Evolutionary conservation across 1,140 invertebrate genomes (phyloP).

Genomic region (Phymastichus coffea): DNA sequence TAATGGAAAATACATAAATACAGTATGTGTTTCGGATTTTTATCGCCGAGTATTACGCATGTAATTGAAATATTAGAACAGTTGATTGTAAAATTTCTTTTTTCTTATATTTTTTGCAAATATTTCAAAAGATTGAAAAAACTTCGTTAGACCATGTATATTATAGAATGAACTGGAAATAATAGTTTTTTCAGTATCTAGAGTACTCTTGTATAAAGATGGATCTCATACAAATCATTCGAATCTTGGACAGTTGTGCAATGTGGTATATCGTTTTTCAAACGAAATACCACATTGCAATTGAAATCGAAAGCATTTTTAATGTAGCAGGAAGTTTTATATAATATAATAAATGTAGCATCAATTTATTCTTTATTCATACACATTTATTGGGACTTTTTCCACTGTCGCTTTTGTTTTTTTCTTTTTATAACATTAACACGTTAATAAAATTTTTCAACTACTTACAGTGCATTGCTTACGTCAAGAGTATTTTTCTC

Average conservation of each 20-base stretch:
- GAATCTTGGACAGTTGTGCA: not conserved
- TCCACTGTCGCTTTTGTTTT: not conserved
- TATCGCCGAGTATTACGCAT: not conserved
- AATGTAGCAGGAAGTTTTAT: not conserved
- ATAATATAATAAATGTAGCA: not conserved
- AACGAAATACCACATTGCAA: too few species aligned
- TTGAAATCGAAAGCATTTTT: not conserved
- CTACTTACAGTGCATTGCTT: conserved; percentile 27
- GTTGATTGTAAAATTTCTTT: too few species aligned
- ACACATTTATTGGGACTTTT: not conserved
- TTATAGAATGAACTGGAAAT: too few species aligned
- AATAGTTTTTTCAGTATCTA: not conserved
- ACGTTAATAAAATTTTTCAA: not conserved
- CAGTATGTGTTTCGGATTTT: not conserved
- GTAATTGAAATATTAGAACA: not conserved
- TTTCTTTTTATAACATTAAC: not conserved
- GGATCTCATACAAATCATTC: not conserved
- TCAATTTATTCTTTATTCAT: not conserved
- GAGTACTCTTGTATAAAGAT: not conserved
- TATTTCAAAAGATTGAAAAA: too few species aligned
- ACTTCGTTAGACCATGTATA: too few species aligned
- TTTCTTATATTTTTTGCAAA: too few species aligned
- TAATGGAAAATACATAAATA: conserved; percentile 2
- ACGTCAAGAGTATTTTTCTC: conserved; percentile 16
- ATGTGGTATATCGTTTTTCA: not conserved